Evolutionary conservation across 2,888 invertebrate species (phyloP), one percentile per base, ranked within the genome.

Genomic region (Cactoblastis cactorum): DNA sequence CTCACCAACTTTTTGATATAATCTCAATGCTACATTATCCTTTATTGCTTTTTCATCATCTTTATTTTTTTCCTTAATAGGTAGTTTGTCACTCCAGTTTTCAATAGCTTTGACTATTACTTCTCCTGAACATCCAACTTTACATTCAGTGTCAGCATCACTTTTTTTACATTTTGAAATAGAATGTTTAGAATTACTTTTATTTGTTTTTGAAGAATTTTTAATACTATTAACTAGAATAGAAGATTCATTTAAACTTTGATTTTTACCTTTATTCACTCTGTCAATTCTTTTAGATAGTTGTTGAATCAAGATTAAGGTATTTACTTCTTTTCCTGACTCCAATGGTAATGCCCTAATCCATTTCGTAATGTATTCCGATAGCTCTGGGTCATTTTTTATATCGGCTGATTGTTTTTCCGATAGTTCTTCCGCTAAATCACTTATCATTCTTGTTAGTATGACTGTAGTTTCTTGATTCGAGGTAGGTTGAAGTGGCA

Each of bases 1-100:
- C 46, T 77, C 74, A 4, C 72, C 69, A 28, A 78, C 53, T 66
- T 71, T 77, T 61, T 79, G 74, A 53, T 65, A 78, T n/a, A 83
- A 54, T 49, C 67, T 69, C 39, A 57, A 72, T 14, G 75, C 63
- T 15, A 77, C 56, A 41, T 69, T 60, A 43, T 73, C 64, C 65
- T 75, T 77, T 6, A 69, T 56, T 28, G 34, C 38, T 48, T 63
- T 67, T 1, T 58, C 54, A 11, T 12, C 37, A 8, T 66, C 56
- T 45, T 65, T 60, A 48, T 67, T 53, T 34, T 59, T 53, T 46
- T 55, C 59, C 38, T 63, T 55, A 2, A 82, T 62, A 32, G 80
- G 80, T 46, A 83, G 59, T 15, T 67, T 61, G 6, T 69, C 63
- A 45, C 71, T 75, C 82, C 82, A 84, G 18, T 61, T 64, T 53